phyloP scores from a whole-genome alignment of 2,113 vertebrate genomes.

The Nerophis lumbriciformis region DNA sequence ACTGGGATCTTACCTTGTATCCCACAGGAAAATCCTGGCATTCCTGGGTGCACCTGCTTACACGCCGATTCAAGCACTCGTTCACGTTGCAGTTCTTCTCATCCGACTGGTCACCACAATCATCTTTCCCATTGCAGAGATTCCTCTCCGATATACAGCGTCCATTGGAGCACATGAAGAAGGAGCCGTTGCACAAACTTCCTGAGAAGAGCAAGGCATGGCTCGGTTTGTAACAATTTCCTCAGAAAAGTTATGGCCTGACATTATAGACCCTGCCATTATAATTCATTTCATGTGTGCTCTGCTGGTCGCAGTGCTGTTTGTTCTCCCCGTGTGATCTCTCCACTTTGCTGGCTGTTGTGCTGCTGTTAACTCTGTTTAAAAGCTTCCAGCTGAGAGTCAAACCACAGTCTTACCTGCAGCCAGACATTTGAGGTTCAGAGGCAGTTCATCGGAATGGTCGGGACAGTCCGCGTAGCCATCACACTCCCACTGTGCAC shows the following conservation, averaged over 20 bases:
- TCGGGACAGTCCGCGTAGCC: conserved; percentile 92
- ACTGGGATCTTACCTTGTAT: conserved; percentile 81
- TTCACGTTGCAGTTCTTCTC: conserved; percentile 92
- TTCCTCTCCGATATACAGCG: conserved; percentile 82
- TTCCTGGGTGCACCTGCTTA: conserved; percentile 94
- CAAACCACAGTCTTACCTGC: conserved; percentile 76
- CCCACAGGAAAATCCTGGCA: conserved; percentile 90
- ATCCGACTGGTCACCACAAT: conserved; percentile 91
- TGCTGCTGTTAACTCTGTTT: conserved; percentile 45
- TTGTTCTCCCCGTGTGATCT: conserved; percentile 28
- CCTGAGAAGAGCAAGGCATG: conserved; percentile 74
- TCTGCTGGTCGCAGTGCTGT: conserved; percentile 4
- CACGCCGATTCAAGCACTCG: conserved; percentile 89
- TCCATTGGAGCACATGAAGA: conserved; percentile 97
- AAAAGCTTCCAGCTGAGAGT: conserved; percentile 49
- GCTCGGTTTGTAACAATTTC: conserved; percentile 25
- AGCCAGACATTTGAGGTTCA: conserved; percentile 86
- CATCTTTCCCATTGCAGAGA: conserved; percentile 85
- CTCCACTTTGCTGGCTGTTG: conserved; percentile 13
- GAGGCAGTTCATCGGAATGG: conserved; percentile 89
- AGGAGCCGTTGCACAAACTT: conserved; percentile 95
- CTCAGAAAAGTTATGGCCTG: conserved; percentile 5
- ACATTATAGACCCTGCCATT: conserved; percentile 17
- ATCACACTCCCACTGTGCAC: conserved; percentile 92
- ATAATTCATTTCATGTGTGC: conserved; percentile 23